Conservation (phyloP, 2,797 vertebrate genomes). For the Notolepis coatsorum region DNA sequence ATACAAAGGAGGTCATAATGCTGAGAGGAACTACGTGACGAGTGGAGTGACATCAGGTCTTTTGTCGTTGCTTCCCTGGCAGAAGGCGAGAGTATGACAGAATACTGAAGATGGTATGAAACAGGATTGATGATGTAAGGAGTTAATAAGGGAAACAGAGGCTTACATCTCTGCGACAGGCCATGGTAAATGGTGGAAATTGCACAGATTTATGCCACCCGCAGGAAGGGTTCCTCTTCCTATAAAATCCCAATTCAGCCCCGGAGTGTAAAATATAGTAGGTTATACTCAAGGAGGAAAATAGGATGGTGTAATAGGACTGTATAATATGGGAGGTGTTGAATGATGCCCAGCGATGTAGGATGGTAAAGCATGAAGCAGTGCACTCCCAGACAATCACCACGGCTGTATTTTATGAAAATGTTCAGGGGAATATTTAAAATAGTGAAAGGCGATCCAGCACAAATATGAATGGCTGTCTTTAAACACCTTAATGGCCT, state of each 20-base stretch:
- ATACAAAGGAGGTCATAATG: conserved; percentile 86
- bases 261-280: conserved; percentile 37
- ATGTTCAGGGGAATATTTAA: conserved; percentile 65
- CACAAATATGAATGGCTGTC: conserved; percentile 80
- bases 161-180: neutral
- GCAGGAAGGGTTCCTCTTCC: neutral
- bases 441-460: conserved; percentile 67
- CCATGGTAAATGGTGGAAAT: conserved; percentile 4
- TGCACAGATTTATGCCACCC: conserved; percentile 4
- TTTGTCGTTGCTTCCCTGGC: neutral
- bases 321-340: conserved; percentile 54
- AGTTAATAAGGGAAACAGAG: conserved; percentile 3
- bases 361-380: conserved; percentile 40
- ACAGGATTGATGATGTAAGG: neutral
- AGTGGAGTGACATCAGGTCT: too few relatives aligned
- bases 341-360: conserved; percentile 54
- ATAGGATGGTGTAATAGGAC: conserved; percentile 35
- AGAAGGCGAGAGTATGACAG: neutral
- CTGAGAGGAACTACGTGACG: neutral
- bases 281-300: conserved; percentile 21
- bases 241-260: conserved; percentile 21
- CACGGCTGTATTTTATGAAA: conserved; percentile 51
- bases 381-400: conserved; percentile 57
- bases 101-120: too few relatives aligned
- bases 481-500: conserved; percentile 82